Percentiles rank a stretch among this genome's conserved stretches.
phyloP scores from a whole-genome alignment of 2,113 vertebrate genomes.

The Pteruthius melanotis region DNA sequence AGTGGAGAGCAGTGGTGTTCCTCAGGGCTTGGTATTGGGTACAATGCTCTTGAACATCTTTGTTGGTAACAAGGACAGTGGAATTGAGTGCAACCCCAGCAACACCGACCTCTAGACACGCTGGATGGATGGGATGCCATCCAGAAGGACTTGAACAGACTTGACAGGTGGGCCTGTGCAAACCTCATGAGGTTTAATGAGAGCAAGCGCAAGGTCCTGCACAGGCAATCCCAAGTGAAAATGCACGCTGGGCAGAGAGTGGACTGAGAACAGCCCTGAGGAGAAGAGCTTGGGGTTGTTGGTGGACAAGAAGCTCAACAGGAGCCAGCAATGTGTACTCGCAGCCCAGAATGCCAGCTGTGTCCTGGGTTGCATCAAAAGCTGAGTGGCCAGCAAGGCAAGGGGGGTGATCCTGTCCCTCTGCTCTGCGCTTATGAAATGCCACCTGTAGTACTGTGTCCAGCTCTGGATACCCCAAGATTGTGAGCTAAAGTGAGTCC shows the following conservation, averaged over 20 bases:
- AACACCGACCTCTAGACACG: not conserved
- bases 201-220: not conserved
- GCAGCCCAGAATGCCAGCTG: not conserved
- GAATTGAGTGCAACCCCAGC: not conserved
- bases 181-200: not conserved
- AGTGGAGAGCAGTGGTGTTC: not conserved
- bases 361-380: not conserved
- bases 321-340: not conserved
- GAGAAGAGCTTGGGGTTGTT: not conserved
- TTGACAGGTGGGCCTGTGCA: not conserved
- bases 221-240: not conserved
- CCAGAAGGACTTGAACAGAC: no score
- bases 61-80: not conserved
- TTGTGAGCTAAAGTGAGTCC: not conserved
- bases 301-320: not conserved
- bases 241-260: not conserved
- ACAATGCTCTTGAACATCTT: rapidly evolving
- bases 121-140: no score
- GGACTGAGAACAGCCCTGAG: not conserved
- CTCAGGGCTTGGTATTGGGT: not conserved
- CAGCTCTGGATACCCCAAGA: no score
- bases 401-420: not conserved
- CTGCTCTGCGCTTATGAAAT: not conserved
- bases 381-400: not conserved
- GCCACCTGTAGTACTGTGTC: not conserved